Base-by-base conservation (phyloP, 2,888 invertebrate genomes). In the Torymus auratus region DNA sequence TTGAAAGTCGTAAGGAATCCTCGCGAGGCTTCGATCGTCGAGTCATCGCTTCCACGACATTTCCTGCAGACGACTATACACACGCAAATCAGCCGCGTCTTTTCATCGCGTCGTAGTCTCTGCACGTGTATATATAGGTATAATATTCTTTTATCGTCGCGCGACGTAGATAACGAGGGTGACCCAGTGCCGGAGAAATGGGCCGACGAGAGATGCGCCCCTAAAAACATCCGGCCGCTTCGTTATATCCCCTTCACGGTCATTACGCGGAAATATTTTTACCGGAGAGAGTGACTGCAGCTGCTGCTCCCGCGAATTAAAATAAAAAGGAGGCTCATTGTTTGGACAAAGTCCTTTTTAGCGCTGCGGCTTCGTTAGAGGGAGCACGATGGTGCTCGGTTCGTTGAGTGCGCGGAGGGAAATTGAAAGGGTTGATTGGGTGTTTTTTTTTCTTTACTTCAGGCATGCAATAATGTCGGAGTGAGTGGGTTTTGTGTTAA, bases 161-260 rank as follows among this genome's bases (percentile, higher is more conserved):
- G 7, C 28, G 28, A 2, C 7, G 15, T n/a, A 62, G 60, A 67
- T 84, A 86, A 85, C 85, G 85, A 84, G 84, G 82, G 80, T 86
- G 87, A 87, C 87, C 87, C 84, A 87, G 79, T 86, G 84, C 1
- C 28, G 7, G 60, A 41, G 28, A 87, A 87, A 87, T 86, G 83
- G 86, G 82, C 82, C 85, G 58, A 17, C 64, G 28, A 56, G 65
- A 23, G 50, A 58, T 58, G 17, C 12, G 50, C 56, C 65, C 41
- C 50, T 17, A 17, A 73, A 65, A 65, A 73, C 62, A 65, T 64
- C 56, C 53, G 41, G 23, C 10, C 14, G 52, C 78, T 78, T 78
- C 64, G 71, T 78, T 78, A 65, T 28, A 28, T 58, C 23, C 60
- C 71, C 78, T 78, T 78, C 71, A 52, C 23, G 74, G 58, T 52